phyloP scores from a whole-genome alignment of 2,113 vertebrate genomes.

The Alexandromys fortis region DNA sequence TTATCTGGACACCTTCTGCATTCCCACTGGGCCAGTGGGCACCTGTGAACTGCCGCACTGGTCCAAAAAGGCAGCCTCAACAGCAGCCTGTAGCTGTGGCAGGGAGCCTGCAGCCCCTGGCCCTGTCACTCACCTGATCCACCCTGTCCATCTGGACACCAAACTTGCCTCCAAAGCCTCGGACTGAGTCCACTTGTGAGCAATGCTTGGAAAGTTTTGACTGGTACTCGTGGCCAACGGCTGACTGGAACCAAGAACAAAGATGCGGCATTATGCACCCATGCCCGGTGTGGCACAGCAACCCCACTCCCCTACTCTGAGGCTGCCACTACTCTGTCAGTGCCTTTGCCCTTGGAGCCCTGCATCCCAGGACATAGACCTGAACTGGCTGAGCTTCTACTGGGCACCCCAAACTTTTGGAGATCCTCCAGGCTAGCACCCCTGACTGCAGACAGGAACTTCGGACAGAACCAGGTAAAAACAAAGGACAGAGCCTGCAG shows the following conservation, averaged over 20 bases:
- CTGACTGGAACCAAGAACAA: constrained; percentile 88
- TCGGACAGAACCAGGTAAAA: rapidly evolving
- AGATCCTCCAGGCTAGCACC: neutral
- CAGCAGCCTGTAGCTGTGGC: neutral
- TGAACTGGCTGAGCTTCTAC: rapidly evolving
- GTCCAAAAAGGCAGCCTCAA: neutral
- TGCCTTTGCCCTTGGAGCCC: neutral
- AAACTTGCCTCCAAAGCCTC: constrained; percentile 97
- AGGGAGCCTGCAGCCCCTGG: neutral
- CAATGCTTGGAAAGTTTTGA: constrained; percentile 95
- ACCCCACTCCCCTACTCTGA: no score
- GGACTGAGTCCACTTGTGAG: constrained; percentile 95
- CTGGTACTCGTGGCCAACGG: constrained; percentile 97
- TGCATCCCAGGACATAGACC: rapidly evolving
- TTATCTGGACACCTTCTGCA: neutral
- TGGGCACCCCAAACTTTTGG: no score
- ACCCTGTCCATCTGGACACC: constrained; percentile 95
- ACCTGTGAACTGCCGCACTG: rapidly evolving
- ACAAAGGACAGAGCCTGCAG: neutral
- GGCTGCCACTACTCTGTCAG: neutral
- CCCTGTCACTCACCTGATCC: constrained; percentile 90
- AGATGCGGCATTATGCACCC: neutral
- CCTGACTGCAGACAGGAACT: neutral
- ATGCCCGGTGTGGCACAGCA: neutral
- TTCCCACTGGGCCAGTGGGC: neutral